Percentiles rank a stretch among this genome's conserved stretches.
Evolutionary conservation across 2,888 invertebrate species (phyloP).

Genomic region (Euclidia mi): DNA sequence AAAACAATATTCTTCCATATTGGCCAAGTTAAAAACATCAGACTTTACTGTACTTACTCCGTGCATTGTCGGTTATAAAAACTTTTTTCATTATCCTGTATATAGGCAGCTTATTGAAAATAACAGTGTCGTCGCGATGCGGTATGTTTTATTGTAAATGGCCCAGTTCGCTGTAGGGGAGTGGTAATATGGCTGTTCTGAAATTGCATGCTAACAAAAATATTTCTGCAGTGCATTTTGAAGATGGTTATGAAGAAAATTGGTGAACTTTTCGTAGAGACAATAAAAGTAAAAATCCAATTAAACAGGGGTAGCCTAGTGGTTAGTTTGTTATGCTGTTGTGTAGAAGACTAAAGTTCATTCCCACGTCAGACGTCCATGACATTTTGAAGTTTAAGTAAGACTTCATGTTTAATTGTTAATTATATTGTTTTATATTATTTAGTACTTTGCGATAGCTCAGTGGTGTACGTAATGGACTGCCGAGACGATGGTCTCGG

Average conservation of each 20-base stretch:
- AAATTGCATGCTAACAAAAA: conserved; percentile 3
- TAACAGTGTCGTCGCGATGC: conserved; percentile 74
- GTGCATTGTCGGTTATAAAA: conserved; percentile 81
- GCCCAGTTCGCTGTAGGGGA: conserved; percentile 49
- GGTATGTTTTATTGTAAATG: conserved; percentile 79
- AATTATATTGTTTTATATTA: no score
- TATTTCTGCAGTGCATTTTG: conserved; percentile 1
- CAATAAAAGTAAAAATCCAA: no score
- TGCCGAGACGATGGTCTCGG: no score
- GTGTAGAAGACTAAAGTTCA: no score
- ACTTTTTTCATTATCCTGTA: conserved; percentile 86
- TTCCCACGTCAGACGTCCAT: no score
- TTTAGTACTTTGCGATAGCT: no score
- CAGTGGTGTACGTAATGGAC: no score
- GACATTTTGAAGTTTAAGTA: no score
- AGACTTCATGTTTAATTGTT: no score
- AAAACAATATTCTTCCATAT: conserved; percentile 53
- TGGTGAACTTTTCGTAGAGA: no score
- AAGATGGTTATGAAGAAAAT: neutral
- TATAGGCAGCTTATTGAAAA: conserved; percentile 84
- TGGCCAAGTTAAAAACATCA: conserved; percentile 56
- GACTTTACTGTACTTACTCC: conserved; percentile 50
- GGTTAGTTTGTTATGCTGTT: no score
- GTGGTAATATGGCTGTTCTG: conserved; percentile 32
- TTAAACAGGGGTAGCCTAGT: no score